Percentiles rank a stretch among this genome's conserved stretches.
Conservation (phyloP, 2,113 vertebrate genomes). For the Seriola quinqueradiata region DNA sequence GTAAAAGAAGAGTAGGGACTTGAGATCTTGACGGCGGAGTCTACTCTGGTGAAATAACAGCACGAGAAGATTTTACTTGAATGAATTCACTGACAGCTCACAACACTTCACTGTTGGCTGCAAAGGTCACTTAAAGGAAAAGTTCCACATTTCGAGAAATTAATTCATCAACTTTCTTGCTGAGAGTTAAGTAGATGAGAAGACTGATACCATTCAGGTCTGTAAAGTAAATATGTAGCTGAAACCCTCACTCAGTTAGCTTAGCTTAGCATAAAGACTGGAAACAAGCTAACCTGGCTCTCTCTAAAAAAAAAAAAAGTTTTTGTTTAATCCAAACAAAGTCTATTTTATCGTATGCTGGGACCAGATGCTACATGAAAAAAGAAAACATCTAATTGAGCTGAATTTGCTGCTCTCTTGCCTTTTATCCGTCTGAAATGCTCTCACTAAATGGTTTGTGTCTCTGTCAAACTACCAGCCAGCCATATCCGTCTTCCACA, state of each 20-base stretch:
- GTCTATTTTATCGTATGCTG: neutral
- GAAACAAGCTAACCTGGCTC: neutral
- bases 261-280: neutral
- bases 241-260: neutral
- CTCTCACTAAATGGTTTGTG: slow-evolving; percentile 14
- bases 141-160: neutral
- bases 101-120: neutral
- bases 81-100: neutral
- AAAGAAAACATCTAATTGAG: neutral
- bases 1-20: slow-evolving; percentile 10
- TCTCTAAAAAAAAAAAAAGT: too few relatives aligned
- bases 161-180: neutral
- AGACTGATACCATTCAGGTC: too few relatives aligned
- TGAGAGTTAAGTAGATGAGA: neutral
- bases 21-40: neutral
- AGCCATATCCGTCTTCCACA: slow-evolving; percentile 10
- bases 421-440: slow-evolving; percentile 7
- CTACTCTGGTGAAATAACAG: neutral
- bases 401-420: neutral
- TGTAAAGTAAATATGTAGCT: neutral
- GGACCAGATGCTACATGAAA: neutral
- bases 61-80: neutral
- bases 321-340: neutral
- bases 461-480: slow-evolving; percentile 40
- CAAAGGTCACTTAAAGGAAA: neutral